Percentiles rank a stretch among this genome's conserved stretches.
Evolutionary conservation across 2,888 invertebrate species (phyloP).

Genomic region (Drosophila neotestacea): DNA sequence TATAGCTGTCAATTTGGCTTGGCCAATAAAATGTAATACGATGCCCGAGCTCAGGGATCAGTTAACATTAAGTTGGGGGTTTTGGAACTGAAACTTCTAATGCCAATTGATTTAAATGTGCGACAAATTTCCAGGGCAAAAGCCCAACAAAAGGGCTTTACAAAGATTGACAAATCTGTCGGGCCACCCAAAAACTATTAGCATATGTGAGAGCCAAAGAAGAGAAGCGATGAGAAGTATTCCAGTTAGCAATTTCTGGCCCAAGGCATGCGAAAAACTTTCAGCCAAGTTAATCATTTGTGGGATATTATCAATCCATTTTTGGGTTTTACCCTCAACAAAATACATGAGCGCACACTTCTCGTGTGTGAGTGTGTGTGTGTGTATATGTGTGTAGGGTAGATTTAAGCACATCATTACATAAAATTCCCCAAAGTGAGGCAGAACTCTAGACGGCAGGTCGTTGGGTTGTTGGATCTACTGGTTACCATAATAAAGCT

Average conservation of each 20-base stretch:
- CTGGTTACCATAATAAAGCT: conserved; percentile 77
- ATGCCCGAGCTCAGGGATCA: conserved; percentile 40
- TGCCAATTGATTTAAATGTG: conserved; percentile 76
- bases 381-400: conserved; percentile 22
- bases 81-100: conserved; percentile 35
- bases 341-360: conserved; percentile 20
- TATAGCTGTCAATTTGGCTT: conserved; percentile 58
- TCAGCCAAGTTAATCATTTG: conserved; percentile 81
- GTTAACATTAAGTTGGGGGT: conserved; percentile 32
- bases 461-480: conserved; percentile 52
- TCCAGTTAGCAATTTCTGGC: conserved; percentile 20
- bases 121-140: conserved; percentile 45
- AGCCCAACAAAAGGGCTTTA: conserved; percentile 36
- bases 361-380: conserved; percentile 14
- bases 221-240: not conserved
- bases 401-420: conserved; percentile 81
- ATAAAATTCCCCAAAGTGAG: conserved; percentile 73
- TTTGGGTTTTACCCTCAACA: conserved; percentile 64
- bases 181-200: conserved; percentile 66
- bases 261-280: conserved; percentile 60
- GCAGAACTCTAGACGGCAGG: conserved; percentile 29
- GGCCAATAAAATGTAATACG: conserved; percentile 65
- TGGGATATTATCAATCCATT: conserved; percentile 81
- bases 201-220: conserved; percentile 52
- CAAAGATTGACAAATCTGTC: conserved; percentile 69